These are phyloP conservation scores for Drosophila nr. fundita DNA, from an alignment of 2,888 invertebrate genomes.

Conservation along the genomic window DNA sequence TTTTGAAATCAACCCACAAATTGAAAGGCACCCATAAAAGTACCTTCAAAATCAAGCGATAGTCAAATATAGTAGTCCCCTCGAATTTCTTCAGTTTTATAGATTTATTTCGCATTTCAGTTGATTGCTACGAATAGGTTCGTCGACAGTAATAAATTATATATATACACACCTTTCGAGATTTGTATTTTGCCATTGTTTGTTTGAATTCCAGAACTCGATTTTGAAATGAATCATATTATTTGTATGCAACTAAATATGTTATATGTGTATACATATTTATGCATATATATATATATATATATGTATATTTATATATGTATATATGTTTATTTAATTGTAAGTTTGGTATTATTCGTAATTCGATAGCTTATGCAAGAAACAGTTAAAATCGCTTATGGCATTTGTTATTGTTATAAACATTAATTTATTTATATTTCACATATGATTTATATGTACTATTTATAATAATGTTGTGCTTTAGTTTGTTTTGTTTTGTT, in stretches of 20 bases:
- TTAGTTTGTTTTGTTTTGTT: slow-evolving; percentile 48
- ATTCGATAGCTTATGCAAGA: slow-evolving; percentile 60
- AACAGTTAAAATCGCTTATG: slow-evolving; percentile 75
- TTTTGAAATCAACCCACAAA: background rate
- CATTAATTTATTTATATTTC: slow-evolving; percentile 69
- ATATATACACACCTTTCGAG: slow-evolving; percentile 42
- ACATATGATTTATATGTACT: slow-evolving; percentile 49
- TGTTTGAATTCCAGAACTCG: slow-evolving; percentile 38
- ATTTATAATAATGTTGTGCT: slow-evolving; percentile 61
- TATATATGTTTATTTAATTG: slow-evolving; percentile 22
- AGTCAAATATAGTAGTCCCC: background rate
- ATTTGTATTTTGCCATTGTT: slow-evolving; percentile 14
- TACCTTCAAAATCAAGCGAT: background rate
- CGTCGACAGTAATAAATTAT: slow-evolving; percentile 35
- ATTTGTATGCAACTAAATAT: slow-evolving; percentile 30
- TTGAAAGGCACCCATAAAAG: background rate
- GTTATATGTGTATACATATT: slow-evolving; percentile 8
- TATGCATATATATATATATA: slow-evolving; percentile 12
- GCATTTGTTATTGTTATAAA: slow-evolving; percentile 65
- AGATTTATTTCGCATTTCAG: slow-evolving; percentile 59
- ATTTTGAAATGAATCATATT: slow-evolving; percentile 24
- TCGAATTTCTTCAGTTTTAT: slow-evolving; percentile 50
- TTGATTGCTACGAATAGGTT: slow-evolving; percentile 39
- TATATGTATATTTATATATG: slow-evolving; percentile 11
- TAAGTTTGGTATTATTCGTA: slow-evolving; percentile 40